Evolutionary conservation across 1,140 invertebrate species (phyloP).

Genomic region (Dufourea novaeangliae): DNA sequence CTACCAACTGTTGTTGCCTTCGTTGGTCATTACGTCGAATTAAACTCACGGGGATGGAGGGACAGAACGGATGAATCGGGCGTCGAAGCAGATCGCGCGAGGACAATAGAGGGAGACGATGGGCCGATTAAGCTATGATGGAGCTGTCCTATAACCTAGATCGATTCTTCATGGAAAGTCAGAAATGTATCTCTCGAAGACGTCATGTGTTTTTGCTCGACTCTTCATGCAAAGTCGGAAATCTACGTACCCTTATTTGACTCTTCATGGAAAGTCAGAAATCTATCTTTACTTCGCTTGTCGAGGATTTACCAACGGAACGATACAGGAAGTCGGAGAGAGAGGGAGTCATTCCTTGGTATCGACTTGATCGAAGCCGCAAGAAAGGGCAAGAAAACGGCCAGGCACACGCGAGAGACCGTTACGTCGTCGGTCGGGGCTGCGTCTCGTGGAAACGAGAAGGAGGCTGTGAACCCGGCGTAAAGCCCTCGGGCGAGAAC

Average conservation of each 20-base stretch:
- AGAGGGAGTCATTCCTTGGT: slow-evolving; percentile 50
- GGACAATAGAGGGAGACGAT: no score
- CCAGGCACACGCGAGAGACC: slow-evolving; percentile 63
- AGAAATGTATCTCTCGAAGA: no score
- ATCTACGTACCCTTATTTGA: no score
- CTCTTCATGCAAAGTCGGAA: no score
- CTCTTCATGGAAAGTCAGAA: no score
- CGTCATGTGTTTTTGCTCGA: no score
- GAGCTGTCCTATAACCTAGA: neutral
- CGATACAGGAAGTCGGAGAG: slow-evolving; percentile 49
- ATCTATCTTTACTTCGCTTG: no score
- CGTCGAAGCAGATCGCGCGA: no score
- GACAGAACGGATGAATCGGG: slow-evolving; percentile 43
- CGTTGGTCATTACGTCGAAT: slow-evolving; percentile 71
- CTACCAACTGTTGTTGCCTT: slow-evolving; percentile 79
- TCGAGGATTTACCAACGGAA: slow-evolving; percentile 32
- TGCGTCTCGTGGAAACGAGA: slow-evolving; percentile 63
- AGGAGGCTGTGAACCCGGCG: slow-evolving; percentile 74
- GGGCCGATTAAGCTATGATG: no score
- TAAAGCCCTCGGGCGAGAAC: slow-evolving; percentile 76
- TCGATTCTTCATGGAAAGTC: no score
- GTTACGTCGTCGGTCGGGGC: slow-evolving; percentile 59
- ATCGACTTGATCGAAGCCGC: slow-evolving; percentile 62
- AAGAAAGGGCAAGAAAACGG: slow-evolving; percentile 54
- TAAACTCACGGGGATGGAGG: slow-evolving; percentile 52